A percentile compares a stretch with the other conserved stretches of the same genome.
phyloP scores from a whole-genome alignment of 2,888 invertebrate species.

The Bombyx huttoni region DNA sequence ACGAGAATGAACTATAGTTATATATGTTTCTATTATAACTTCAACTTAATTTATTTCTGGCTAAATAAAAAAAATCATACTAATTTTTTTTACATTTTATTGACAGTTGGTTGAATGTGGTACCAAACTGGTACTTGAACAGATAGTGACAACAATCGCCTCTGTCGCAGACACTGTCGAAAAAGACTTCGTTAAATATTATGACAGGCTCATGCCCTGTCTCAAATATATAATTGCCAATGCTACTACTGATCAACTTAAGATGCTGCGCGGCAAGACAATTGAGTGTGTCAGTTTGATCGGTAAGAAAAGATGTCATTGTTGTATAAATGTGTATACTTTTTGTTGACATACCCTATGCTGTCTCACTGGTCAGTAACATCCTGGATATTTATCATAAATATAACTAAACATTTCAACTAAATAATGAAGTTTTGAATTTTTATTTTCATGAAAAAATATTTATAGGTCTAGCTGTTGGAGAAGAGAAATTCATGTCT shows the following conservation, averaged over 20 bases:
- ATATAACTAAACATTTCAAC: too few relatives aligned
- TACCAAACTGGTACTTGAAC: conserved; percentile 96
- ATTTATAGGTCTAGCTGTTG: conserved; percentile 76
- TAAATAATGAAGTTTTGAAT: not conserved
- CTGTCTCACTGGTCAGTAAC: too few relatives aligned
- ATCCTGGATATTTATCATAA: too few relatives aligned
- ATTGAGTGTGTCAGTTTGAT: conserved; percentile 99
- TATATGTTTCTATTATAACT: too few relatives aligned
- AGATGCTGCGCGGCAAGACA: conserved; percentile 95
- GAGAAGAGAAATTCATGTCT: conserved; percentile 85
- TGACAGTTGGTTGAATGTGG: conserved; percentile 88
- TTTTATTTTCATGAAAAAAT: not conserved
- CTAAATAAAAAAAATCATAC: not conserved
- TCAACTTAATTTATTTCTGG: too few relatives aligned
- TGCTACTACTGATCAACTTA: conserved; percentile 88
- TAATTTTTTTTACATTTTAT: not conserved
- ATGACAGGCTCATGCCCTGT: conserved; percentile 93
- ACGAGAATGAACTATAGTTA: too few relatives aligned
- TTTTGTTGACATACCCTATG: too few relatives aligned
- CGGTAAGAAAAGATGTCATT: conserved; percentile 76
- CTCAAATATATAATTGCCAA: conserved; percentile 97
- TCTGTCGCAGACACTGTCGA: conserved; percentile 98
- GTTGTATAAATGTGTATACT: too few relatives aligned
- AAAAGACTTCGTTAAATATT: conserved; percentile 94
- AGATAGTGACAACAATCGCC: conserved; percentile 98